Percentiles rank a stretch among this genome's conserved stretches.
phyloP scores from a whole-genome alignment of 2,888 invertebrate genomes.

The Pasiphila rectangulata region DNA sequence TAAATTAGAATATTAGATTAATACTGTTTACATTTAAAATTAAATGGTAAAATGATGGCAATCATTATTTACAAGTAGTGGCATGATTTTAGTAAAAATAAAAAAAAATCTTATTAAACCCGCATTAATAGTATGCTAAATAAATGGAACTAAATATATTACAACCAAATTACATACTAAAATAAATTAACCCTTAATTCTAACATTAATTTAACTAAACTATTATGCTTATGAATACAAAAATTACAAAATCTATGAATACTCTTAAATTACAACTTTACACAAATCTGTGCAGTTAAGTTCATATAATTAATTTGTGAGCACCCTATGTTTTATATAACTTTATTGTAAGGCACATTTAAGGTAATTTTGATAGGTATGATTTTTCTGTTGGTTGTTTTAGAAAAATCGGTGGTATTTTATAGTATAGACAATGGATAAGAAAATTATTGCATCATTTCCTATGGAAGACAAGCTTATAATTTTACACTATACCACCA shows the following conservation, averaged over 20 bases:
- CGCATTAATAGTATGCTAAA: constrained; percentile 64
- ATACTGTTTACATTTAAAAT: constrained; percentile 75
- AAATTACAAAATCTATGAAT: constrained; percentile 3
- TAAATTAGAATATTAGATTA: constrained; percentile 74
- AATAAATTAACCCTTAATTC: constrained; percentile 59
- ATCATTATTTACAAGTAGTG: constrained; percentile 64
- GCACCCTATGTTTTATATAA: constrained; percentile 28
- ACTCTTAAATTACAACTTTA: neutral
- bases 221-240: constrained; percentile 28
- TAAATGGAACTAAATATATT: constrained; percentile 48
- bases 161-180: constrained; percentile 53
- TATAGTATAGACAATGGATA: neutral
- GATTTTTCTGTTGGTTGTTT: neutral
- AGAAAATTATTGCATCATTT: constrained; percentile 2
- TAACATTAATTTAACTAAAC: constrained; percentile 38
- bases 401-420: constrained; percentile 1
- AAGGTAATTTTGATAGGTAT: constrained; percentile 2
- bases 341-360: constrained; percentile 34
- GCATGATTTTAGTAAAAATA: constrained; percentile 53
- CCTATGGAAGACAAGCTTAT: constrained; percentile 18
- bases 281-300: constrained; percentile 22
- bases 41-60: constrained; percentile 70
- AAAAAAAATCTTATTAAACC: constrained; percentile 57
- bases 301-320: constrained; percentile 29
- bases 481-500: constrained; percentile 5